Conservation (phyloP, 2,797 vertebrate genomes). For the Lagocephalus sceleratus region DNA sequence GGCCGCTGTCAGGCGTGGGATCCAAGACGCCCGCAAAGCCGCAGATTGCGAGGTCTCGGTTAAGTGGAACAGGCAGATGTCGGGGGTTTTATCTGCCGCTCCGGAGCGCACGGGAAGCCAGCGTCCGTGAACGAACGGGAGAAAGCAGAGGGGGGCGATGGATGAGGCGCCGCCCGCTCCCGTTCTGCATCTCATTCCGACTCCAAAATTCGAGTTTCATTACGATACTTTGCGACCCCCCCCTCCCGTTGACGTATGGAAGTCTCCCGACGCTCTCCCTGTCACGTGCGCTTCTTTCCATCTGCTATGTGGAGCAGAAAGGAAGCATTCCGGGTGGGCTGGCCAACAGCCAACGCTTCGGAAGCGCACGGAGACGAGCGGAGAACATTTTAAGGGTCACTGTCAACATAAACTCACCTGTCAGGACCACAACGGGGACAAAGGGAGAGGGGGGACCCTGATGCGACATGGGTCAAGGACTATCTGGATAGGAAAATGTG, state of each 20-base stretch:
- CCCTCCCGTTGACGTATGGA: constrained; percentile 11
- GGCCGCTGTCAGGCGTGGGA: constrained; percentile 18
- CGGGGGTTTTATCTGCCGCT: constrained; percentile 66
- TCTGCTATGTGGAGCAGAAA: constrained; percentile 69
- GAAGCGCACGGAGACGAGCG: constrained; percentile 40
- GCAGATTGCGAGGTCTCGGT: constrained; percentile 53
- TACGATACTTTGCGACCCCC: constrained; percentile 7
- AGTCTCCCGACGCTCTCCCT: background rate
- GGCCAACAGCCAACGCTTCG: constrained; percentile 31
- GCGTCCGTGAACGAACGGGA: constrained; percentile 54
- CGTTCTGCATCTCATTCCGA: no score
- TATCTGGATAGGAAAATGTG: constrained; percentile 38
- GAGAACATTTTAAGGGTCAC: constrained; percentile 39
- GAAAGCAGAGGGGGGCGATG: background rate
- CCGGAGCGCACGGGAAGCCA: constrained; percentile 29
- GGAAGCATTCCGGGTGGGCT: constrained; percentile 43
- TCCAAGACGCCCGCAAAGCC: constrained; percentile 39
- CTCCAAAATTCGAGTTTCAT: constrained; percentile 10
- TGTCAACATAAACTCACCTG: constrained; percentile 51
- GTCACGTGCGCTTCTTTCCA: constrained; percentile 18
- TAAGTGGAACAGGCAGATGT: constrained; percentile 78
- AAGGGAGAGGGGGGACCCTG: constrained; percentile 11
- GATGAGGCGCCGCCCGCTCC: constrained; percentile 1
- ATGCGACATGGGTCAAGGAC: constrained; percentile 38
- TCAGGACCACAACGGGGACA: constrained; percentile 31